Conservation (phyloP, 2,797 vertebrate genomes). For the Enteromius mattozi region DNA sequence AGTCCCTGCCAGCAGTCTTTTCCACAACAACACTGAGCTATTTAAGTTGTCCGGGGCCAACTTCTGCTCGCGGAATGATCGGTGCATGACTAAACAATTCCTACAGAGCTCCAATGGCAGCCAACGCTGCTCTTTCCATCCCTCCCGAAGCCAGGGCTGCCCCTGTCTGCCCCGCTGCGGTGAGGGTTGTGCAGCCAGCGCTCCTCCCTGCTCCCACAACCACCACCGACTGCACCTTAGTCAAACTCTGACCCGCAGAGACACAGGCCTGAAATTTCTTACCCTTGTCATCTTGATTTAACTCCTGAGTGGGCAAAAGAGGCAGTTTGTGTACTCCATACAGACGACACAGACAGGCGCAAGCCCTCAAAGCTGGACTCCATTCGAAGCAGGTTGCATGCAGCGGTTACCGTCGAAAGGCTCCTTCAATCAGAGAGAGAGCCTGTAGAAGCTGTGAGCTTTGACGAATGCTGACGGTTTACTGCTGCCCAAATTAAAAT, state of each 20-base stretch:
- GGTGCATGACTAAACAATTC: constrained; percentile 56
- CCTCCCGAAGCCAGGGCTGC: constrained; percentile 44
- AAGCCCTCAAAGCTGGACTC: constrained; percentile 6
- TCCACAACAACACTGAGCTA: constrained; percentile 50
- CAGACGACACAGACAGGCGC: neutral
- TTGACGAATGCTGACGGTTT: neutral
- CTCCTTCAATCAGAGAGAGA: neutral
- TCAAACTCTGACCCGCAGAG: constrained; percentile 32
- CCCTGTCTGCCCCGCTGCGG: constrained; percentile 28
- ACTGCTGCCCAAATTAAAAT: constrained; percentile 23
- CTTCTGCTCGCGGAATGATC: constrained; percentile 40
- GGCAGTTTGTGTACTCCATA: neutral
- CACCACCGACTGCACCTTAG: constrained; percentile 32
- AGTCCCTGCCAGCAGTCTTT: constrained; percentile 34
- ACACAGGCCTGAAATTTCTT: constrained; percentile 34
- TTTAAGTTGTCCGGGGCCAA: constrained; percentile 55
- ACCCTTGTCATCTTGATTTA: constrained; percentile 50
- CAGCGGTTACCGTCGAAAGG: neutral
- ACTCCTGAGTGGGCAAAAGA: constrained; percentile 38
- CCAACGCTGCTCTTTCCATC: constrained; percentile 38
- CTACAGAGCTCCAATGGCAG: constrained; percentile 40
- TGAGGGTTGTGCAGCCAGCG: neutral
- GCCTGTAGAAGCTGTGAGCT: constrained; percentile 7
- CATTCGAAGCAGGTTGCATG: constrained; percentile 22
- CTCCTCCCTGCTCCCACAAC: constrained; percentile 36